phyloP scores from a whole-genome alignment of 1,140 invertebrate genomes.

The Venustaconcha ellipsiformis region DNA sequence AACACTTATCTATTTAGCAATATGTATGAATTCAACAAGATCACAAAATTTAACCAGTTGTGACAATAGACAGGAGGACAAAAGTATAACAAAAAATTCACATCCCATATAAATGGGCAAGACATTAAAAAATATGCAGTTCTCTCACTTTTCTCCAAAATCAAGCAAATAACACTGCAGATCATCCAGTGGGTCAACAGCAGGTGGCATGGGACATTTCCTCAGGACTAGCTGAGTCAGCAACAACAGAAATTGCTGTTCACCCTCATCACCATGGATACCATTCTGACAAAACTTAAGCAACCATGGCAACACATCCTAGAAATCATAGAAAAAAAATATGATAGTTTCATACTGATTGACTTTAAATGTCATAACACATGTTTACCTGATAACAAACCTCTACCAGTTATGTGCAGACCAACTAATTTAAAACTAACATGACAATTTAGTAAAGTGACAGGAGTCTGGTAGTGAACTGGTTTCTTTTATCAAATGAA shows the following conservation, averaged over 20 bases:
- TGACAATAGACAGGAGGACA: neutral
- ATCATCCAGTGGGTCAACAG: conserved; percentile 35
- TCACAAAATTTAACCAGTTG: too few species aligned
- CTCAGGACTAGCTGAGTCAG: conserved; percentile 77
- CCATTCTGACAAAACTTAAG: conserved; percentile 74
- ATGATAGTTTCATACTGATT: neutral
- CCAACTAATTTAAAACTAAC: too few species aligned
- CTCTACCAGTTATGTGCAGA: neutral
- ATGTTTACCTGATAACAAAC: neutral
- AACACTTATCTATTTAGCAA: too few species aligned
- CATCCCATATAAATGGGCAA: neutral
- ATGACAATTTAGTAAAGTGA: too few species aligned
- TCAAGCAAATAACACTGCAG: conserved; percentile 43
- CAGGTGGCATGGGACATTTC: conserved; percentile 75
- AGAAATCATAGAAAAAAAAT: neutral
- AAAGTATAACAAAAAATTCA: neutral
- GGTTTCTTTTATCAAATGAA: neutral
- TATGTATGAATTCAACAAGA: too few species aligned
- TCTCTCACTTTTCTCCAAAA: conserved; percentile 33
- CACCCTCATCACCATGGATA: conserved; percentile 45
- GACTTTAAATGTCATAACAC: neutral
- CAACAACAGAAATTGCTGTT: conserved; percentile 71
- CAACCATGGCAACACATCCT: conserved; percentile 78
- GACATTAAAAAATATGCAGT: neutral
- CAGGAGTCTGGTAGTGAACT: too few species aligned